phyloP scores from a whole-genome alignment of 2,113 vertebrate genomes.

The Myiagra hebetior region DNA sequence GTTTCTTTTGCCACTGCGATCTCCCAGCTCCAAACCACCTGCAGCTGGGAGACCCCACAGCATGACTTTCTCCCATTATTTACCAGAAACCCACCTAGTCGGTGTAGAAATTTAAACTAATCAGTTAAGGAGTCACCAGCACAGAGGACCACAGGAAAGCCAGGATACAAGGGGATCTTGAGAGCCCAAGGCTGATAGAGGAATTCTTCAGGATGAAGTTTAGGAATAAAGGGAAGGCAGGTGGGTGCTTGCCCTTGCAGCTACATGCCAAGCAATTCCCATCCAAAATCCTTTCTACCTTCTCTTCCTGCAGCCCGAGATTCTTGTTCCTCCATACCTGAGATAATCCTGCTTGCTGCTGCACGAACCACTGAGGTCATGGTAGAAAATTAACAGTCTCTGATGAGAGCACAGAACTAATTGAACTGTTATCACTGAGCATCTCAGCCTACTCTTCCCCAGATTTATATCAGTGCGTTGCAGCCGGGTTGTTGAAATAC shows the following conservation, averaged over 20 bases:
- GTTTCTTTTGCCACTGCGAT: not conserved
- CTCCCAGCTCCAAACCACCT: not conserved
- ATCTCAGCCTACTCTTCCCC: not conserved
- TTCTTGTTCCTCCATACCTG: not conserved
- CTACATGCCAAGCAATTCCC: not conserved
- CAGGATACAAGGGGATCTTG: not conserved
- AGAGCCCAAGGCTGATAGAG: not conserved
- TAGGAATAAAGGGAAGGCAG: not conserved
- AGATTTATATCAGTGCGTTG: not conserved
- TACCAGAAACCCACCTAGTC: not conserved
- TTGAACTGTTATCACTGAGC: not conserved
- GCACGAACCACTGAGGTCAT: not conserved
- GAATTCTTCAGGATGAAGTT: not conserved
- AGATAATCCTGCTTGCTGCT: not conserved
- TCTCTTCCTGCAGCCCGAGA: not conserved
- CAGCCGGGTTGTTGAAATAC: not conserved
- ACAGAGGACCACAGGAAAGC: not conserved
- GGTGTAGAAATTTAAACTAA: not conserved
- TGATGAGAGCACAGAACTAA: constrained; percentile 17
- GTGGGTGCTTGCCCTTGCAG: not conserved
- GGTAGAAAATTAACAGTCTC: not conserved
- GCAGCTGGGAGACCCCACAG: not conserved
- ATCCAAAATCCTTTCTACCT: not conserved
- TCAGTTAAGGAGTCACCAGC: not conserved
- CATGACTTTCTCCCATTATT: not conserved